Base-by-base conservation (phyloP, 2,888 invertebrate species). In the Crepidodera aurea region DNA sequence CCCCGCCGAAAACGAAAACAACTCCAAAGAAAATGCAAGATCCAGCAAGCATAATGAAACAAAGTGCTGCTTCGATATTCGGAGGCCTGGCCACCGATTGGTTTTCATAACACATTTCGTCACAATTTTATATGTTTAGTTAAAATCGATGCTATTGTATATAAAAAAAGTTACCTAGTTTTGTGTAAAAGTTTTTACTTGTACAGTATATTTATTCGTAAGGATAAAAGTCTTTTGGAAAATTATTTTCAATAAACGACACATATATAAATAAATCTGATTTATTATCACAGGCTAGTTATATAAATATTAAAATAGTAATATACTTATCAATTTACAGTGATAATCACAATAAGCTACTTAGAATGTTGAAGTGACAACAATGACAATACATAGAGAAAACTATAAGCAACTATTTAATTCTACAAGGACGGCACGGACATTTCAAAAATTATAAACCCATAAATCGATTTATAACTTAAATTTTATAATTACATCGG, bases 1-100 rank as follows among this genome's bases (percentile, higher is more conserved):
- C 54, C 0, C 15, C 61, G 2, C 62, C 57, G 5, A 70, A 70
- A 50, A 66, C 67, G 10, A 74, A 70, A 56, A 58, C 61, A 22
- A 64, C 71, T 6, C 66, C 71, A 7, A 82, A 78, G 51, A 78
- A 78, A 40, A 73, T 74, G 22, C 81, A 73, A 51, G 82, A 83
- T 64, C 79, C 87, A 1, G 83, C 85, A 42, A 86, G 88, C 0
- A 78, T 82, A 15, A 82, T 85, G 54, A 87, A 90, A 67, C 90
- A 91, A 12, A 88, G 91, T 10, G 91, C 92, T 0, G 90, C 91
- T 0, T 90, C 92, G 0, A 88, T 93, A 81, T 92, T 93, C 78
- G 92, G 89, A 55, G 90, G 89, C 1, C 90, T 92, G 87, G 89
- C 92, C 5, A 89, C 90, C 7, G 92, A 93, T 78, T 93, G 92